Evolutionary conservation across 2,888 invertebrate genomes (phyloP), one percentile per base, ranked within the genome.

Genomic region (Myopa testacea): DNA sequence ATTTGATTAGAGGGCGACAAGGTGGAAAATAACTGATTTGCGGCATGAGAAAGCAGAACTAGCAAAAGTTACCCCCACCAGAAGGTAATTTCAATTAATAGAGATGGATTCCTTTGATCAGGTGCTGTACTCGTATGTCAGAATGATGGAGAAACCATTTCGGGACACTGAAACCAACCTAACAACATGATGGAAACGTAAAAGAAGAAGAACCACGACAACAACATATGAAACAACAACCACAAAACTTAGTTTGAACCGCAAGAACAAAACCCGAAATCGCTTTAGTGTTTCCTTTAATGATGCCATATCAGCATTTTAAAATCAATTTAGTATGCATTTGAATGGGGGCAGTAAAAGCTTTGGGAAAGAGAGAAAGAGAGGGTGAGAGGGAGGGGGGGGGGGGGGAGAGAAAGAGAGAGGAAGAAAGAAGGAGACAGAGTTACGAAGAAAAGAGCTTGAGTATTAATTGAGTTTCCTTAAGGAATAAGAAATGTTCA

Each of bases 71-170:
- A 34, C 16, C 7, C 38, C 10, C 8, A 26, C 40, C 19, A n/a
- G 71, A 76, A 76, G 62, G 77, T 78, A 75, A 75, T 78, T 78
- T 78, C 70, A 75, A 78, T 75, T 78, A 75, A 62, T 26, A 78
- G 70, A 70, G 62, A 45, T 10, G 45, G 45, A 50, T 73, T 70
- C 70, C 78, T 78, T 78, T 78, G 78, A 78, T 74, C 62, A 73
- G 50, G 7, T 52, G 37, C 40, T 19, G 4, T 37, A 37, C 16
- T 12, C 34, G 19, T 26, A 45, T 50, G 10, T 26, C 14, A 37
- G 37, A 50, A 26, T 37, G 52, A 8, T 12, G 45, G 14, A 62
- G 65, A 52, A 74, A 37, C 65, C 74, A 50, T 37, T 45, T 52
- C 65, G 19, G 45, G 40, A 8, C 69, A 69, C 69, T 26, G 26